Base-by-base conservation (phyloP, 2,888 invertebrate species). In the Noctuana brunneofusca region DNA sequence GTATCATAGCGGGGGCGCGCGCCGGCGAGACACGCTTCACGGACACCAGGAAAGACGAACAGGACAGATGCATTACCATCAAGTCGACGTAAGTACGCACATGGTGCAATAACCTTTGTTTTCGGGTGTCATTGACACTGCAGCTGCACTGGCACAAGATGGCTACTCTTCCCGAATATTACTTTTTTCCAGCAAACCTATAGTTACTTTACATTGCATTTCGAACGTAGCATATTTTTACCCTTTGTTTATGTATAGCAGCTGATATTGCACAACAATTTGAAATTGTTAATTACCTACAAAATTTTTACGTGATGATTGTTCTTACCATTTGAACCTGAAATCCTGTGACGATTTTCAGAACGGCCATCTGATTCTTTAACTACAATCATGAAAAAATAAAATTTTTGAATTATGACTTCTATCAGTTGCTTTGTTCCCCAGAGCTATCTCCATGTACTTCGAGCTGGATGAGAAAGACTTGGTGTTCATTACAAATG, bases 11-110 rank as follows among this genome's bases (percentile, higher is more conserved):
- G 79, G 97, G 97, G 72, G 96, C 99, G 67, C 98, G 99, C 83
- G 99, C 99, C 79, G 99, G 99, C 76, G 99, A 99, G 90, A 98
- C 99, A 14, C 95, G 99, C 71, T 99, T 99, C 92, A 99, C 99
- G 24, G 99, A 99, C 87, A 99, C 99, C 60, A 95, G 99, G 70
- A 99, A 99, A 90, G 99, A 99, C 92, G 99, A 99, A 91, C 99
- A 99, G 87, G 99, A 99, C 92, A 95, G 99, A 91, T 99, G 99
- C 89, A 99, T 99, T 92, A 99, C 99, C 88, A 99, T 99, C 93
- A 99, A 99, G 93, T 99, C 99, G 64, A 99, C 99, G 97, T 98
- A 92, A 95, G 97, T 94, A 70, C 27, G 38, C 50, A 65, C 57
- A 60, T 66, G 65, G 65, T 64, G 56, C 62, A 65, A 60, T 64